Base-by-base conservation (phyloP, 2,113 vertebrate genomes). In the Megaceryle maxima region DNA sequence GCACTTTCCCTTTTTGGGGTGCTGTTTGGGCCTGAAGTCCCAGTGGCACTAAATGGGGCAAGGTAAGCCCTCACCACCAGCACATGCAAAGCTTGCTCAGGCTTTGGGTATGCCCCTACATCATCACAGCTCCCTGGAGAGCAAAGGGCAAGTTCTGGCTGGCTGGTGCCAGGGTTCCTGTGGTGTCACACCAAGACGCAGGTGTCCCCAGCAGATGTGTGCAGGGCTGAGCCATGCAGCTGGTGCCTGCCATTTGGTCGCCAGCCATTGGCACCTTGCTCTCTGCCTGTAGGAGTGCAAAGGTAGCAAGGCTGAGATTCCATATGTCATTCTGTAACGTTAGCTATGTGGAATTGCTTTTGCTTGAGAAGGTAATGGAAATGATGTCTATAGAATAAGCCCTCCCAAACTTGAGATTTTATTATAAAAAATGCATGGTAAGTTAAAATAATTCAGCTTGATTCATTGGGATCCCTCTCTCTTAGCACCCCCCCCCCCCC, bases 381-480 rank as follows among this genome's bases (percentile, higher is more conserved):
- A 76, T 88, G 2, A 5, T 8, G 33, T 82, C 82, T 87, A 13
- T 37, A 25, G 9, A 73, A 56, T 63, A 92, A 95, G 57, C 7
- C 8, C 90, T 74, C 67, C 72, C 76, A 88, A 44, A 92, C 64
- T 14, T 51, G 90, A 55, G 56, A 88, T 89, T 97, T 96, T 82
- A 60, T 79, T 73, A 74, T 69, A 76, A 81, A 75, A 88, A 87
- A 33, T 26, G 4, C 44, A 14, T 63, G 90, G 69, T 88, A 93
- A 94, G 68, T 55, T 53, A 89, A 97, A 95, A 93, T 90, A 77
- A 67, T 96, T 94, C n/a, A 39, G 50, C 78, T 90, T 88, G 72
- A 72, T 90, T 96, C 83, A 85, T 51, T 90, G 50, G 79, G 57
- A n/a, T 92, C 2, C 84, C 77, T 92, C 6, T 41, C 0, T 16